Evolutionary conservation across 2,888 invertebrate genomes (phyloP).

Genomic region (Volucella inanis): DNA sequence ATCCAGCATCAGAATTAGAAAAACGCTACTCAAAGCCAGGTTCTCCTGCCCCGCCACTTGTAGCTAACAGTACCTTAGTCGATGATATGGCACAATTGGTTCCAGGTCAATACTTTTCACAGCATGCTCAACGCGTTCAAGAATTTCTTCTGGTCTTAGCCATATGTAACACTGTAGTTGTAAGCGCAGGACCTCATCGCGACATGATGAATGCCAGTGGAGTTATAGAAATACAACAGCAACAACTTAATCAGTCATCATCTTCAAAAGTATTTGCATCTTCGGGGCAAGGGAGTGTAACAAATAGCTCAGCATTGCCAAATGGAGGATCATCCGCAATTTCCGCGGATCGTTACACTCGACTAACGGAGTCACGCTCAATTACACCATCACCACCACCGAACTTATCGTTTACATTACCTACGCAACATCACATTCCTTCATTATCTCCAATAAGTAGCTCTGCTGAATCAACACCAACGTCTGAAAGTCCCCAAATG

Average conservation of each 20-base stretch:
- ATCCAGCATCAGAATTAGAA: conserved; percentile 89
- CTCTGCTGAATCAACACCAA: conserved; percentile 85
- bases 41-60: conserved; percentile 83
- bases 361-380: conserved; percentile 90
- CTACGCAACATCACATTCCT: conserved; percentile 83
- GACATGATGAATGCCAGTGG: conserved; percentile 89
- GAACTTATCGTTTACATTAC: conserved; percentile 80
- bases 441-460: conserved; percentile 84
- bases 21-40: conserved; percentile 84
- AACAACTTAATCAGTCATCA: conserved; percentile 78
- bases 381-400: conserved; percentile 90
- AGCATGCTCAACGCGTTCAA: conserved; percentile 90
- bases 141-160: conserved; percentile 96
- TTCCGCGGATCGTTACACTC: conserved; percentile 85
- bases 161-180: conserved; percentile 98
- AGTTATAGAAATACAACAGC: conserved; percentile 84
- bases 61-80: conserved; percentile 84
- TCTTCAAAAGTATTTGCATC: conserved; percentile 78
- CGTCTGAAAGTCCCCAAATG: conserved; percentile 83
- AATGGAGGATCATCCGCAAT: conserved; percentile 77
- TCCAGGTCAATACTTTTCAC: conserved; percentile 81
- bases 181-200: conserved; percentile 91
- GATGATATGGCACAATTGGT: conserved; percentile 84
- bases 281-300: conserved; percentile 61
- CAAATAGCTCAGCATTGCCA: conserved; percentile 62